Percentiles rank a stretch among this genome's conserved stretches.
Conservation (phyloP, 2,888 invertebrate species). For the Apoda limacodes region DNA sequence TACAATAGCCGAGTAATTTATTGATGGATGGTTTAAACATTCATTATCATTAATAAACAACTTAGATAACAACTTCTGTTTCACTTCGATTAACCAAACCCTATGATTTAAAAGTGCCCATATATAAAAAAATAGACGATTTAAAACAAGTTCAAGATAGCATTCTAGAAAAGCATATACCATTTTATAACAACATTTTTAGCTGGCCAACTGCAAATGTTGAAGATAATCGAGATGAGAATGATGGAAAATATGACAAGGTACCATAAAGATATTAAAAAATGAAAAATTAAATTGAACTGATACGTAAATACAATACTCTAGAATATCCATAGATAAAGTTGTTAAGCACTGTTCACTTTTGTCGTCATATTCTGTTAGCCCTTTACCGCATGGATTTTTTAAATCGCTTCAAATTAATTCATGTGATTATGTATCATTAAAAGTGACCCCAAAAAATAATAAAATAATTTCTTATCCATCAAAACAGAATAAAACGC, state of each 20-base stretch:
- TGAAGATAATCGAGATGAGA: conserved; percentile 15
- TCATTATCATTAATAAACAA: conserved; percentile 12
- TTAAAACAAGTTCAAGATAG: conserved; percentile 13
- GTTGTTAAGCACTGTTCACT: too few species aligned
- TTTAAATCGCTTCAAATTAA: too few species aligned
- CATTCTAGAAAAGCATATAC: conserved; percentile 15
- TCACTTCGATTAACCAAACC: conserved; percentile 13
- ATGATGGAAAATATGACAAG: conserved; percentile 13
- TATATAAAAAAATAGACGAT: conserved; percentile 16
- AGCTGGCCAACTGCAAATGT: conserved; percentile 15
- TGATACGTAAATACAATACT: too few species aligned
- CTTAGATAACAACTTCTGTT: conserved; percentile 12
- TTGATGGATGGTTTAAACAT: conserved; percentile 13
- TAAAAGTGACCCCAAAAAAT: too few species aligned
- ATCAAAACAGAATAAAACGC: too few species aligned
- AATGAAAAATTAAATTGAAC: too few species aligned
- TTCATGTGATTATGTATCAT: too few species aligned
- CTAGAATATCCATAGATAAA: too few species aligned
- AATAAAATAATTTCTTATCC: too few species aligned
- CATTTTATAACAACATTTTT: conserved; percentile 16
- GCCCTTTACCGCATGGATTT: too few species aligned
- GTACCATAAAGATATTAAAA: conserved; percentile 15
- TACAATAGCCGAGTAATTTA: conserved; percentile 9
- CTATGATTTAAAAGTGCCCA: conserved; percentile 13
- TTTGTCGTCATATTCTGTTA: too few species aligned